These are phyloP conservation scores for Drosophila dives DNA, from an alignment of 2,888 invertebrate genomes.

Conservation along the genomic window DNA sequence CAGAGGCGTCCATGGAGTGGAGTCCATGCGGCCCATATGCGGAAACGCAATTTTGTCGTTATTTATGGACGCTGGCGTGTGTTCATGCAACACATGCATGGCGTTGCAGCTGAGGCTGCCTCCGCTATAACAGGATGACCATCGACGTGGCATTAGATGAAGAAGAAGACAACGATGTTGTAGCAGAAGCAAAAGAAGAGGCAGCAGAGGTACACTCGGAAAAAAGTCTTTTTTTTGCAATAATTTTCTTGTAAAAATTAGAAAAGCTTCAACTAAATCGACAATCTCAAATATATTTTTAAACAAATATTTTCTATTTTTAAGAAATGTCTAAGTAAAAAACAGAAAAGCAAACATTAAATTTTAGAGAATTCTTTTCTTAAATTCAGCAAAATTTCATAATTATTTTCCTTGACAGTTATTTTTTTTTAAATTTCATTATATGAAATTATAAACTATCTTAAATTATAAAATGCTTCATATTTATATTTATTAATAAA, in stretches of 20 bases:
- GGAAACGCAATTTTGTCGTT: conserved; percentile 84
- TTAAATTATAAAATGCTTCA: not conserved
- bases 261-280: not conserved
- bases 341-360: not conserved
- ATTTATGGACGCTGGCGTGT: conserved; percentile 82
- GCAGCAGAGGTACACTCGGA: conserved; percentile 9
- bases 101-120: conserved; percentile 48
- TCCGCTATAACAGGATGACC: conserved; percentile 73
- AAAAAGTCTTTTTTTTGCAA: not conserved
- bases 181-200: conserved; percentile 20
- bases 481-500: not conserved
- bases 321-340: not conserved
- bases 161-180: conserved; percentile 30
- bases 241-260: not conserved
- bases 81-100: conserved; percentile 70
- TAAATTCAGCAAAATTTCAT: not conserved
- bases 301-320: not conserved
- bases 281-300: not conserved
- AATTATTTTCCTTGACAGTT: not conserved
- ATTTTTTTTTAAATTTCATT: not conserved
- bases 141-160: conserved; percentile 55
- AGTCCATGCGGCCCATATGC: conserved; percentile 68
- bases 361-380: not conserved
- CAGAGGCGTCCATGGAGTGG: conserved; percentile 32
- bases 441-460: not conserved